Evolutionary conservation across 1,140 invertebrate species (phyloP), one percentile per base, ranked within the genome.

Genomic region (Heliconius congener): DNA sequence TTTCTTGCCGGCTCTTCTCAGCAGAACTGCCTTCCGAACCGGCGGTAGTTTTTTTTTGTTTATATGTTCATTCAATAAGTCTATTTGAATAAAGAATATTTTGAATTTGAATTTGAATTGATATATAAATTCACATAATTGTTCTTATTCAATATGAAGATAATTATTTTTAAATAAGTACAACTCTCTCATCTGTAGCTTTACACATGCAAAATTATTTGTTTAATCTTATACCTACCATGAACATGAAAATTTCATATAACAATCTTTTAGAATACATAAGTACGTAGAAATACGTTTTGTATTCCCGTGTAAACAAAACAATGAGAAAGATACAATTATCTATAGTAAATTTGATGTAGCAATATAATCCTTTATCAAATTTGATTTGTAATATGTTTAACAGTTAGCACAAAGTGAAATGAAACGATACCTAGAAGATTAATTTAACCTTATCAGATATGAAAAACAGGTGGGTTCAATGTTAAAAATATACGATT

Each of bases 361-460:
- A 11, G 23, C 23, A 30, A 66, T 72, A 72, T 72, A 72, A 72
- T n/a, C 19, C 37, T 19, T 72, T 72, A 72, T 72, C 71, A 42
- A 72, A 72, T 42, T 72, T 42, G 37, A 72, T n/a, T 60, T 66
- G 60, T 66, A 66, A 72, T 72, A 39, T 9, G 19, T 42, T 72
- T 72, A n/a, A 72, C 34, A 19, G 70, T 42, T 72, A 23, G 9
- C 27, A 30, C 9, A 66, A 30, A 27, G 1, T 30, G 5, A 66
- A 75, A 75, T 39, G 39, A 75, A 75, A 66, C 8, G 34, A n/a
- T 57, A 75, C 34, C 42, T 66, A 75, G 19, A 8, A 76, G 60
- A 76, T 70, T 71, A 71, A 71, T 71, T 23, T 16, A 76, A 71
- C 18, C 23, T 76, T 76, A 76, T 76, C 75, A 71, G n/a, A 76